Evolutionary conservation across 2,888 invertebrate species (phyloP).

Genomic region (Drosophila siamana): DNA sequence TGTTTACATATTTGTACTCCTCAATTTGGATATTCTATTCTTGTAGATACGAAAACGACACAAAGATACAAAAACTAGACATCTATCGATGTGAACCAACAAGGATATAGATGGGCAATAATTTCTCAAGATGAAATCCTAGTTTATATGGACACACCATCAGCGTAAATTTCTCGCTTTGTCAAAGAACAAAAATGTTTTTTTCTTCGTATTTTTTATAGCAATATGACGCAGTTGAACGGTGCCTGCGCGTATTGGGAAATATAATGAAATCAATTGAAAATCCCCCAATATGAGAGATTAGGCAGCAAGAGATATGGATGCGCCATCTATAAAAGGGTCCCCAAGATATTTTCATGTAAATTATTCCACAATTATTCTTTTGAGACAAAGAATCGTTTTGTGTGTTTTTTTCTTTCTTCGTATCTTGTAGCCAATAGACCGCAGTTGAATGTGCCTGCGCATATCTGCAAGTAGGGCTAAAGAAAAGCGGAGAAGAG

Average conservation of each 20-base stretch:
- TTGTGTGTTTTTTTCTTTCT: conserved; percentile 45
- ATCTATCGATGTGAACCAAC: conserved; percentile 32
- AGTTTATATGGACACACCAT: conserved; percentile 13
- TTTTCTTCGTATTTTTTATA: conserved; percentile 60
- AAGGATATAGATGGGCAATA: conserved; percentile 24
- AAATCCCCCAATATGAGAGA: conserved; percentile 18
- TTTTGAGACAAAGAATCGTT: conserved; percentile 46
- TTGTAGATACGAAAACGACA: conserved; percentile 37
- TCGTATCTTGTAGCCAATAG: conserved; percentile 63
- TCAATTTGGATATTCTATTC: conserved; percentile 51
- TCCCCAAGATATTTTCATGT: conserved; percentile 32
- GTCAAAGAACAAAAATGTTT: conserved; percentile 32
- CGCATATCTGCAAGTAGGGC: conserved; percentile 40
- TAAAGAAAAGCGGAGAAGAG: conserved; percentile 21
- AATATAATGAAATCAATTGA: not conserved
- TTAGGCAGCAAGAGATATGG: conserved; percentile 28
- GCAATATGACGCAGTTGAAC: conserved; percentile 79
- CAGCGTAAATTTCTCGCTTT: conserved; percentile 50
- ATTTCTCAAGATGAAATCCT: conserved; percentile 26
- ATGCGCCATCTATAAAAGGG: conserved; percentile 17
- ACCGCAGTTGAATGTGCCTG: conserved; percentile 72
- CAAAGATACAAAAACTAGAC: conserved; percentile 14
- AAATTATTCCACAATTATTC: conserved; percentile 40
- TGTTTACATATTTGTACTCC: conserved; percentile 29
- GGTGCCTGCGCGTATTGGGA: conserved; percentile 68